A percentile compares a stretch with the other conserved stretches of the same genome.
These are phyloP conservation scores for Taeniopygia guttata DNA, from an alignment of 2,797 vertebrate genomes.

Conservation along the genomic window DNA sequence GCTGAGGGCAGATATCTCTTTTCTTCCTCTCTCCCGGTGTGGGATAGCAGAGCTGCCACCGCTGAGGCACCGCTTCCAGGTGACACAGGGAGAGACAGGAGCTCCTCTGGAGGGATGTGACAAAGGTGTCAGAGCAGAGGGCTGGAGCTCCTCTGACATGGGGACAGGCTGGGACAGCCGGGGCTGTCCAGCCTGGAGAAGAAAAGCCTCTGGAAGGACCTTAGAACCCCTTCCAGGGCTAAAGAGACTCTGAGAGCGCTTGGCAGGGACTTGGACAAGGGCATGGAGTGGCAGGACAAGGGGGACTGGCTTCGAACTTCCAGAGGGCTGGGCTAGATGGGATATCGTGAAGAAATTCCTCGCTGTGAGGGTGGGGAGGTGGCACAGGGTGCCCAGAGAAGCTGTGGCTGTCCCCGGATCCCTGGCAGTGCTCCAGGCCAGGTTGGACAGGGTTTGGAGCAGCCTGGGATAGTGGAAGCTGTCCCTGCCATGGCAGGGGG, in stretches of 20 bases:
- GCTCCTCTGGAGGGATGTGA: neutral
- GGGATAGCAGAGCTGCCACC: neutral
- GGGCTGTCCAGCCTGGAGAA: neutral
- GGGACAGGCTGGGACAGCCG: neutral
- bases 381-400: neutral
- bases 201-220: neutral
- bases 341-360: neutral
- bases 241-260: neutral
- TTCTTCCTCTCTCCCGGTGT: rapidly evolving
- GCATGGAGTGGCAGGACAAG: neutral
- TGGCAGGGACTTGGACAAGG: neutral
- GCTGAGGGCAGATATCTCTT: neutral
- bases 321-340: neutral
- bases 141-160: neutral
- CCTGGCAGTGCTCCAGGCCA: rapidly evolving
- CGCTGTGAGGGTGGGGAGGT: rapidly evolving
- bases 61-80: rapidly evolving
- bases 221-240: neutral
- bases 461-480: rapidly evolving
- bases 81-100: rapidly evolving
- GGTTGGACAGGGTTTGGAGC: rapidly evolving
- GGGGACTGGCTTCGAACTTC: neutral
- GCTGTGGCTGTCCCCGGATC: neutral
- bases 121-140: neutral
- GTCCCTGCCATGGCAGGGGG: neutral